Percentiles rank a stretch among this genome's conserved stretches.
Conservation (phyloP, 2,113 vertebrate genomes). For the Zeus faber region DNA sequence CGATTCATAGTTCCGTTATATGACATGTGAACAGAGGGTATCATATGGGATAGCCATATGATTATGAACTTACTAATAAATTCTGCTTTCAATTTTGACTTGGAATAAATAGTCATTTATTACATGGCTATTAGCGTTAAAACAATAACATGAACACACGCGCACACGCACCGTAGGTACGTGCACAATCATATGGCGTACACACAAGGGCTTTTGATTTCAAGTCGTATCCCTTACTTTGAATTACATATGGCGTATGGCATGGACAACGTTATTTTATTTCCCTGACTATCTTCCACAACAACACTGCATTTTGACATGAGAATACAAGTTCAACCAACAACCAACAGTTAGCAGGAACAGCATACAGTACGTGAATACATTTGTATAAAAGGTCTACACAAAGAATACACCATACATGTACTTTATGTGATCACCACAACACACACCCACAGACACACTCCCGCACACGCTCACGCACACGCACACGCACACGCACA, state of each 20-base stretch:
- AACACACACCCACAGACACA: conserved; percentile 16
- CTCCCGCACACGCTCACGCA: conserved; percentile 6
- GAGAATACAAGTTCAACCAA: conserved; percentile 56
- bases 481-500: conserved; percentile 3
- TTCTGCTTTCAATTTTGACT: conserved; percentile 21
- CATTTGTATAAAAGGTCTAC: conserved; percentile 69
- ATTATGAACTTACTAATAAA: conserved; percentile 24
- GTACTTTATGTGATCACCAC: conserved; percentile 49
- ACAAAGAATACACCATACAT: conserved; percentile 59
- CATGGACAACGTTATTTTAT: conserved; percentile 44
- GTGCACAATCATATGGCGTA: conserved; percentile 27
- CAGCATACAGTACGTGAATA: conserved; percentile 62
- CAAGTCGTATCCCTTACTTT: conserved; percentile 34
- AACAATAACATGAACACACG: conserved; percentile 46
- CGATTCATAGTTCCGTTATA: conserved; percentile 37
- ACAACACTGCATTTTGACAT: conserved; percentile 67
- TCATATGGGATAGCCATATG: conserved; percentile 5
- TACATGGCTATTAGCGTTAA: conserved; percentile 51
- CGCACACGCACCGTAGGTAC: conserved; percentile 26
- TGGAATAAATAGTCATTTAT: conserved; percentile 41
- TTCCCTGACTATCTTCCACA: conserved; percentile 60
- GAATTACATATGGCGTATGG: conserved; percentile 46
- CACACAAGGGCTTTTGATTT: conserved; percentile 16
- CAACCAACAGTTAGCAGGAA: conserved; percentile 67
- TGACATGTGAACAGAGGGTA: conserved; percentile 29